Base-by-base conservation (phyloP, 2,888 invertebrate genomes). In the Caenorhabditis doughertyi region DNA sequence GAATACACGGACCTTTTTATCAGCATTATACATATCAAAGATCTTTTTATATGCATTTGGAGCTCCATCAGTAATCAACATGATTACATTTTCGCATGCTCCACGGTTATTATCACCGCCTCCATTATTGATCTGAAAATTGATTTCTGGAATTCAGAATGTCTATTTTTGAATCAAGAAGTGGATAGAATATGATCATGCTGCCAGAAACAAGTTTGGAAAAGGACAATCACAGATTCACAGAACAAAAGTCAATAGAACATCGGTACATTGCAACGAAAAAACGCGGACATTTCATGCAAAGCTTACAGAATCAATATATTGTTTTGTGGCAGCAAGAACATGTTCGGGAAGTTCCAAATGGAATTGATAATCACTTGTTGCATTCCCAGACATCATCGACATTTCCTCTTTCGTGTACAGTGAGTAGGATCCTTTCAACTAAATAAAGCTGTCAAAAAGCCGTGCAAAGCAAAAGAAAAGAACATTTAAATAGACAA, bases 1-100 rank as follows among this genome's bases (percentile, higher is more conserved):
- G 93, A 99, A 99, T 85, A 99, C 95, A 87, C 99, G 94, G 62
- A 98, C 97, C 90, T 91, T 90, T 79, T 92, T 91, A 89, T 97
- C 96, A 0, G 96, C 96, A 93, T 98, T 99, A 93, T 95, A 96
- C 86, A 94, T 94, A 91, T 96, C 94, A 93, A 99, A 99, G 74
- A 97, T 95, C 90, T 97, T 96, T 92, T 96, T 95, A 93, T 95
- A 97, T 92, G 95, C 96, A 91, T 96, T 96, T 55, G 98, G 97
- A 18, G 98, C 97, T 27, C 98, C 98, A 92, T 99, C 99, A n/a
- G 98, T 98, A 88, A 99, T 95, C 88, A 99, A 93, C 98, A 99
- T 98, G 90, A 99, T 98, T 35, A 97, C 98, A 93, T 97, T 95
- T 93, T 99, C 99, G 92, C 99, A 99, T 92, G 70, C 83, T 49